Base-by-base conservation (phyloP, 53 echinoderm and acorn worm species). In the Antedon mediterranea region DNA sequence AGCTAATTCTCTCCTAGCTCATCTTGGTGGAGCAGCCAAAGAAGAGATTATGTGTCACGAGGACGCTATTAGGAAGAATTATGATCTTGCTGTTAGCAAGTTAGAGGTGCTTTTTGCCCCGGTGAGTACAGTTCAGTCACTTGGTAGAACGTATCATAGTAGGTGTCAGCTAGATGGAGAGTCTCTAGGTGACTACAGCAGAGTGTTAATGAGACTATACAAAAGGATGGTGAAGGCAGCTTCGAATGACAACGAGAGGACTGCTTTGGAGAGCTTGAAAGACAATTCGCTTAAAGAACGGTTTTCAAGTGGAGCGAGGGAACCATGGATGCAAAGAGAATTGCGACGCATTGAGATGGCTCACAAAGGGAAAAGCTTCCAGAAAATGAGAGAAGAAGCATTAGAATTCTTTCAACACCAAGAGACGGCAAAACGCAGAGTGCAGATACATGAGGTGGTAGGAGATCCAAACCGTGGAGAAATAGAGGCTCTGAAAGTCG, bases 141-240 rank as follows among this genome's bases (percentile, higher is more conserved):
- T 85, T 0, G 77, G 81, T 32, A 73, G 81, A 30, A 29, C 76
- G n/a, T 81, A 81, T 33, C 81, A 85, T 33, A 85, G 73, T 34
- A 33, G 85, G 9, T 31, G 30, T 7, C 85, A 85, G 31, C 34
- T 72, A 14, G 85, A 84, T 7, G 75, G 57, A 28, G 79, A 84
- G 43, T 74, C 85, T 3, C 41, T 85, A 0, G 71, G 71, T 8
- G 81, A 85, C 27, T 85, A 71, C 73, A 85, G 81, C 42, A n/a
- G 73, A 15, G 29, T 85, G 7, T 43, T 85, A n/a, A 26, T 81
- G 28, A 42, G 78, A 30, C 71, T 83, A 11, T 78, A 83, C 71
- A 0, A 29, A 0, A 83, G 57, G 30, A 78, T 83, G 78, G 73
- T 78, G 31, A 72, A 31, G 30, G 78, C 83, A 33, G 83, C 83